These are phyloP conservation scores for Macaca nemestrina DNA, from an alignment of 2,113 vertebrate species.

Conservation along the genomic window DNA sequence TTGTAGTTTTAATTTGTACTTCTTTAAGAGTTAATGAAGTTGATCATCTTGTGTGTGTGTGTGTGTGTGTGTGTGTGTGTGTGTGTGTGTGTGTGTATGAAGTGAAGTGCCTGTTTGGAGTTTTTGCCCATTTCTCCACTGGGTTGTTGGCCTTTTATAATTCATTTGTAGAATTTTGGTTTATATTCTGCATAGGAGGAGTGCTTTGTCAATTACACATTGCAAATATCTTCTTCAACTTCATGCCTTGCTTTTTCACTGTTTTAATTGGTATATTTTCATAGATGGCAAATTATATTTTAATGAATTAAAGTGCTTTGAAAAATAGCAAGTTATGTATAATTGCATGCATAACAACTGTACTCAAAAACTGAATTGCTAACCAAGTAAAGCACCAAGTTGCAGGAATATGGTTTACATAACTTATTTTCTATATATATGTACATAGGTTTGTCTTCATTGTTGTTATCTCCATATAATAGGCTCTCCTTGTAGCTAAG, in stretches of 20 bases:
- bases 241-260: neutral
- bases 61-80: too few relatives aligned
- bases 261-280: neutral
- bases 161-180: neutral
- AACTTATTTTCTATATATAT: neutral
- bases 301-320: neutral
- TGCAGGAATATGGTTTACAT: neutral
- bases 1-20: neutral
- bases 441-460: neutral
- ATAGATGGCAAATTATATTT: neutral
- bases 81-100: neutral
- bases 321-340: neutral
- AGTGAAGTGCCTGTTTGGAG: neutral
- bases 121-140: neutral
- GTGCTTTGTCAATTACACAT: neutral
- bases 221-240: neutral
- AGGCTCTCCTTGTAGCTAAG: neutral
- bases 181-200: neutral
- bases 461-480: neutral
- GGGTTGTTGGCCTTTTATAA: neutral
- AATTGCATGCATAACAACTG: neutral
- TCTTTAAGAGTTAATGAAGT: neutral
- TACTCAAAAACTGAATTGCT: neutral
- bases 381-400: neutral
- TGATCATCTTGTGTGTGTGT: neutral